Conservation (phyloP, 2,888 invertebrate species). For the Hypomecis punctinalis region DNA sequence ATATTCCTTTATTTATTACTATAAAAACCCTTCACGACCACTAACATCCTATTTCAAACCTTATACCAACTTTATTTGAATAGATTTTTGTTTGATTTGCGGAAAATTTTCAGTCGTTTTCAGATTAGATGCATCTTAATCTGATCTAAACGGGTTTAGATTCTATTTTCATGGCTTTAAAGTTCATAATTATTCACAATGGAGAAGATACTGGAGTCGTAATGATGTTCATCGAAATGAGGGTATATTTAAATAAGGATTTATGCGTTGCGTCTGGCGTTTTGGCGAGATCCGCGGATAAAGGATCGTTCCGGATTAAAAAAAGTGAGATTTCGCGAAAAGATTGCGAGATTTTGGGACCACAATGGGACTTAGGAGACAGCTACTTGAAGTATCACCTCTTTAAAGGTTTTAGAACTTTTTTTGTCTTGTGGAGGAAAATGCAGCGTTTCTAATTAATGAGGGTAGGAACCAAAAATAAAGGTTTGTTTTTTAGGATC, state of each 20-base stretch:
- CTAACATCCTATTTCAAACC: constrained; percentile 42
- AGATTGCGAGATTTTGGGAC: constrained; percentile 63
- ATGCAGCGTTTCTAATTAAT: constrained; percentile 23
- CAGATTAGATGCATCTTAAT: constrained; percentile 33
- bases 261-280: constrained; percentile 83
- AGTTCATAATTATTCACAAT: constrained; percentile 46
- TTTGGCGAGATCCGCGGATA: constrained; percentile 83
- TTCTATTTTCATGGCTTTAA: constrained; percentile 46
- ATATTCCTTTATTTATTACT: constrained; percentile 85
- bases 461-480: constrained; percentile 6
- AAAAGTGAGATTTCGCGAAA: constrained; percentile 63
- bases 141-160: constrained; percentile 49
- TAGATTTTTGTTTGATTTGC: constrained; percentile 34
- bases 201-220: constrained; percentile 47
- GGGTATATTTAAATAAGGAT: constrained; percentile 84
- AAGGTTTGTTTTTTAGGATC: not conserved
- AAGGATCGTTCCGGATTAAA: constrained; percentile 71
- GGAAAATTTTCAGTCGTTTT: constrained; percentile 53
- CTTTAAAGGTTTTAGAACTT: constrained; percentile 49
- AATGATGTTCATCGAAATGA: constrained; percentile 48
- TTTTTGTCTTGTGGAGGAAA: constrained; percentile 40
- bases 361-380: constrained; percentile 62
- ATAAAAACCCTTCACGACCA: constrained; percentile 73
- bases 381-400: constrained; percentile 58
- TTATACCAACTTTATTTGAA: not conserved